Evolutionary conservation across 2,888 invertebrate genomes (phyloP).

Genomic region (Euproctis similis): DNA sequence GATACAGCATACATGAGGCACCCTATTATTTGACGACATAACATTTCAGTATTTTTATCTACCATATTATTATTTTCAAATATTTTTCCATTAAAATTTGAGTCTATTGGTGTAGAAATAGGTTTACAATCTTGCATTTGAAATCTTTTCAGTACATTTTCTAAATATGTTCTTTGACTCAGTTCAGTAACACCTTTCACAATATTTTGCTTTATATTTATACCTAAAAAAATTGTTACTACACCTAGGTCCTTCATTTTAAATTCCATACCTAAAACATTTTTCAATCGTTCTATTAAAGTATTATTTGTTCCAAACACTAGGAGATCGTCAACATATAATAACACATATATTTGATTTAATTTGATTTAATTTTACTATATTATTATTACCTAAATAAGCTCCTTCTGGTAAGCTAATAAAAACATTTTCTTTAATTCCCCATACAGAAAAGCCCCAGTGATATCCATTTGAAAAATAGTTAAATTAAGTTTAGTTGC

Average conservation of each 20-base stretch:
- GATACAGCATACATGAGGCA: conserved; percentile 6
- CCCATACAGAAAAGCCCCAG: conserved; percentile 4
- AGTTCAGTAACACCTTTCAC: conserved; percentile 2
- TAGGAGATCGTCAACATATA: conserved; percentile 2
- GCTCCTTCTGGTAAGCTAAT: conserved; percentile 3
- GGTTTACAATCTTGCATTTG: conserved; percentile 11
- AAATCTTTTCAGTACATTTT: conserved; percentile 7
- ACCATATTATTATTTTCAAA: too few species aligned
- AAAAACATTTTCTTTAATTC: conserved; percentile 1
- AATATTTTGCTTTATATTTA: conserved; percentile 11
- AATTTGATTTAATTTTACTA: neutral
- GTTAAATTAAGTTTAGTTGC: conserved; percentile 10
- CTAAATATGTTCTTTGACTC: conserved; percentile 10
- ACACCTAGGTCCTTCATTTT: conserved; percentile 6
- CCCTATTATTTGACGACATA: conserved; percentile 11
- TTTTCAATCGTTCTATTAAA: neutral
- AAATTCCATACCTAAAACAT: conserved; percentile 1
- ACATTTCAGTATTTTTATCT: too few species aligned
- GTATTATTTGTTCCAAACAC: conserved; percentile 1
- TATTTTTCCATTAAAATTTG: too few species aligned
- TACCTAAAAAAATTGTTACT: conserved; percentile 7
- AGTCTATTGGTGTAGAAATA: too few species aligned
- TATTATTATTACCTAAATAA: neutral
- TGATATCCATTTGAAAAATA: conserved; percentile 12
- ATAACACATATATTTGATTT: neutral